Base-by-base conservation (phyloP, 1,140 invertebrate genomes). In the Anastrepha ludens region DNA sequence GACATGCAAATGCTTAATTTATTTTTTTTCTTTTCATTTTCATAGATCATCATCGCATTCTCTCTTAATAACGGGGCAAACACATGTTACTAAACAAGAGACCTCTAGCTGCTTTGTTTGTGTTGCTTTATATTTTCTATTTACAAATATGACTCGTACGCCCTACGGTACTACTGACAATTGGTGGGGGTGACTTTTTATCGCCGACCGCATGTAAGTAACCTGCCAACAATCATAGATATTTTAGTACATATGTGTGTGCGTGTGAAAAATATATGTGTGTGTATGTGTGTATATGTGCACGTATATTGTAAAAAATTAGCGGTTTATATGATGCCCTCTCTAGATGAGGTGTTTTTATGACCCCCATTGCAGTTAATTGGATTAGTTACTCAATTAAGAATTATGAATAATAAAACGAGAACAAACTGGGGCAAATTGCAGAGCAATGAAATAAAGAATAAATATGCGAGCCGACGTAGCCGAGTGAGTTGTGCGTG, bases 321-420 rank as follows among this genome's bases (percentile, higher is more conserved):
- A 17, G 15, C 44, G 13, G 39, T 44, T 29, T 47, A 17, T 13
- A 15, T 44, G 39, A 7, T 81, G 47, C 47, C 44, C 74, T n/a
- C 47, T 29, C 9, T 55, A 58, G 74, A 3, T 81, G 74, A 50
- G 74, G 47, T 81, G 74, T 55, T 81, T 81, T 81, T 81, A 81
- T 81, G 74, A 81, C 44, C 74, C 41, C 74, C 74, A 81, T 81
- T 81, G 74, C 74, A 47, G 74, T 81, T 81, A 81, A 81, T 81
- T 81, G 74, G 74, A 81, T 81, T 81, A 81, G 44, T 81, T 81
- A 81, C 41, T 81, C 47, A 81, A 81, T 81, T 81, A 55, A 29
- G 74, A 55, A 55, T 55, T 81, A 81, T 81, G 74, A 81, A 81
- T 81, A 81, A 81, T 81, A 81, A 81, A 81, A 55, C 55, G 47